Evolutionary conservation across 2,888 invertebrate species (phyloP).

Genomic region (Ichneumoninae sp.): DNA sequence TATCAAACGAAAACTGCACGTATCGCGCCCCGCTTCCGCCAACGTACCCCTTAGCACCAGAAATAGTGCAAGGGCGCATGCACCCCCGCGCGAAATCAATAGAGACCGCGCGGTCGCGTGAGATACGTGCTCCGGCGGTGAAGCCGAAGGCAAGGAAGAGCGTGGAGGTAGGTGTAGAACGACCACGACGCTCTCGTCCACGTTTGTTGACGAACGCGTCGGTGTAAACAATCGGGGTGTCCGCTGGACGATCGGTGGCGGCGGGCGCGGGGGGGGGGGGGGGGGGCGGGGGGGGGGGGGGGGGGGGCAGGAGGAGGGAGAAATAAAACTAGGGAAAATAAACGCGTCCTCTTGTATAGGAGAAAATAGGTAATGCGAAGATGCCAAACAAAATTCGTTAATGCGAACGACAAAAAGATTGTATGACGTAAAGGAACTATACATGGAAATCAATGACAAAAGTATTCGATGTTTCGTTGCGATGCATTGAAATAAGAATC

Average conservation of each 20-base stretch:
- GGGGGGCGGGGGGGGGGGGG: slow-evolving; percentile 30
- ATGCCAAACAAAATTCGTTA: background rate
- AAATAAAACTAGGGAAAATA: background rate
- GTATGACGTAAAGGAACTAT: background rate
- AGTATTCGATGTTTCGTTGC: background rate
- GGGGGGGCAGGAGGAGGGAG: slow-evolving; percentile 4
- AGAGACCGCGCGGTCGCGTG: slow-evolving; percentile 80
- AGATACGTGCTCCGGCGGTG: slow-evolving; percentile 58
- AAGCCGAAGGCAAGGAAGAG: slow-evolving; percentile 41
- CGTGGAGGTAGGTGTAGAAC: slow-evolving; percentile 47
- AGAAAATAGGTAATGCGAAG: too few relatives aligned
- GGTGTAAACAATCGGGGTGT: slow-evolving; percentile 55
- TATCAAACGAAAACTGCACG: slow-evolving; percentile 62
- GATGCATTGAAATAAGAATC: background rate
- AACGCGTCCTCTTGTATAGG: background rate
- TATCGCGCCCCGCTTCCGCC: slow-evolving; percentile 53
- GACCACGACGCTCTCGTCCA: slow-evolving; percentile 53
- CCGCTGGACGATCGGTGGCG: slow-evolving; percentile 31
- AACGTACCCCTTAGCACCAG: slow-evolving; percentile 71
- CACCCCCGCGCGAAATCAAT: slow-evolving; percentile 80
- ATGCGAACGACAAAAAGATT: background rate
- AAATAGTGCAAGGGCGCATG: slow-evolving; percentile 80
- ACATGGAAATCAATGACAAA: background rate
- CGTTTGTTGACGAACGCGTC: slow-evolving; percentile 61
- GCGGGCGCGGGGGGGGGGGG: slow-evolving; percentile 1